Evolutionary conservation across 2,113 vertebrate species (phyloP).

Genomic region (Anguilla japonica): DNA sequence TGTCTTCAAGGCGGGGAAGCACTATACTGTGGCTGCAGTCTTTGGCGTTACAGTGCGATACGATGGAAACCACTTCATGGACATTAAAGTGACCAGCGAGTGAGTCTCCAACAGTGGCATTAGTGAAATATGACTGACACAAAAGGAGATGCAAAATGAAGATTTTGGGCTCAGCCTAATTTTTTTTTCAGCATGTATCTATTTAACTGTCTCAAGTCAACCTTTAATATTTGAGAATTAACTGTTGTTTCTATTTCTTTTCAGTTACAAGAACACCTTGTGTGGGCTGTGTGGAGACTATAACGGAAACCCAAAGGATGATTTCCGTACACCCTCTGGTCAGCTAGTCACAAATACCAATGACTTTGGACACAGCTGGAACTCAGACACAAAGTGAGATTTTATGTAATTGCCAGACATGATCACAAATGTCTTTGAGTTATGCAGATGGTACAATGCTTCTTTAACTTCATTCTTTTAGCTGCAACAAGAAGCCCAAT

Average conservation of each 20-base stretch:
- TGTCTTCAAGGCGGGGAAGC: slow-evolving; percentile 43
- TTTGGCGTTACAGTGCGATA: slow-evolving; percentile 39
- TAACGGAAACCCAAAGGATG: slow-evolving; percentile 60
- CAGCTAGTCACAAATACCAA: slow-evolving; percentile 50
- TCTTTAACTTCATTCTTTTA: slow-evolving; percentile 34
- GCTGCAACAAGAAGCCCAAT: slow-evolving; percentile 65
- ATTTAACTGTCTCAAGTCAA: neutral
- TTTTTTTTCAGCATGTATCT: neutral
- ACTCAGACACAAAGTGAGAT: slow-evolving; percentile 64
- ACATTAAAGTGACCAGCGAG: slow-evolving; percentile 36
- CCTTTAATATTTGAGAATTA: too few species aligned
- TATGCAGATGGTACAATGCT: neutral
- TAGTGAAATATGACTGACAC: too few species aligned
- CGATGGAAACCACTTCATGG: slow-evolving; percentile 33
- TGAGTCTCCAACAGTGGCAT: neutral
- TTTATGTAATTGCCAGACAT: neutral
- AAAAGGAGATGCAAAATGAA: neutral
- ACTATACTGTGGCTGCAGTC: slow-evolving; percentile 43
- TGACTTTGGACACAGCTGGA: slow-evolving; percentile 76
- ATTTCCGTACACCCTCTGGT: slow-evolving; percentile 70
- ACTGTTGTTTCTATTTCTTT: neutral
- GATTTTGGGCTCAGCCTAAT: neutral
- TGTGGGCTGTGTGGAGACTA: slow-evolving; percentile 76
- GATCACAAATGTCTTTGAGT: neutral
- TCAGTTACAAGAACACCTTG: slow-evolving; percentile 61